A percentile compares a stretch with the other conserved stretches of the same genome.
Evolutionary conservation across 2,888 invertebrate species (phyloP).

Genomic region (Mayetiola destructor): DNA sequence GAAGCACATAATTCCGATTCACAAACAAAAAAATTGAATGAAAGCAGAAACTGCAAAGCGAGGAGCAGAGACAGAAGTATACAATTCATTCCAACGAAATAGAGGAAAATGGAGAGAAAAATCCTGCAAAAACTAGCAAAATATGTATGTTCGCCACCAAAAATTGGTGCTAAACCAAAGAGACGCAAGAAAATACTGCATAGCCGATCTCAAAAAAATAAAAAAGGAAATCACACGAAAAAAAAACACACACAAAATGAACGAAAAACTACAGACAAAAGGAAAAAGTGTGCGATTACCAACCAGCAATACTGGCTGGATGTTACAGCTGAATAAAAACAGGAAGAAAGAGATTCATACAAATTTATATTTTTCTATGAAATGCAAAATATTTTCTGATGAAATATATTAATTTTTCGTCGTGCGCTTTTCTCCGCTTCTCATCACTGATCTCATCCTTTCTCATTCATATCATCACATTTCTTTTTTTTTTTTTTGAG

Average conservation of each 20-base stretch:
- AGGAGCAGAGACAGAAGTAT: background rate
- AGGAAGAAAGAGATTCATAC: background rate
- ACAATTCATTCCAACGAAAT: too few relatives aligned
- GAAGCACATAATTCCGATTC: background rate
- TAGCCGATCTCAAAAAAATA: constrained; percentile 7
- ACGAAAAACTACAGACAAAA: background rate
- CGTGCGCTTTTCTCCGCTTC: too few relatives aligned
- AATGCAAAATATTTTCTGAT: background rate
- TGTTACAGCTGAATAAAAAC: too few relatives aligned
- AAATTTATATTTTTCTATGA: background rate
- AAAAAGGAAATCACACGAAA: constrained; percentile 2
- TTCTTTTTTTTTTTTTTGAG: too few relatives aligned
- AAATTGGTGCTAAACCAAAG: constrained; percentile 4
- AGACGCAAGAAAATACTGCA: constrained; percentile 9
- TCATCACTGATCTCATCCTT: too few relatives aligned
- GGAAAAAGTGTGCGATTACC: too few relatives aligned
- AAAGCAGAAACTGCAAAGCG: background rate
- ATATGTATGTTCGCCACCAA: background rate
- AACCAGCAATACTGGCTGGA: too few relatives aligned
- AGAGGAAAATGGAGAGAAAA: background rate
- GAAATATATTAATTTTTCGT: background rate
- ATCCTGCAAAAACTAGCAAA: too few relatives aligned
- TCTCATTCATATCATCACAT: too few relatives aligned
- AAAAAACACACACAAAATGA: constrained; percentile 7
- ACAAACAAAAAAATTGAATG: background rate